Evolutionary conservation across 2,113 vertebrate genomes (phyloP), one percentile per base, ranked within the genome.

Genomic region (Alouatta palliata): DNA sequence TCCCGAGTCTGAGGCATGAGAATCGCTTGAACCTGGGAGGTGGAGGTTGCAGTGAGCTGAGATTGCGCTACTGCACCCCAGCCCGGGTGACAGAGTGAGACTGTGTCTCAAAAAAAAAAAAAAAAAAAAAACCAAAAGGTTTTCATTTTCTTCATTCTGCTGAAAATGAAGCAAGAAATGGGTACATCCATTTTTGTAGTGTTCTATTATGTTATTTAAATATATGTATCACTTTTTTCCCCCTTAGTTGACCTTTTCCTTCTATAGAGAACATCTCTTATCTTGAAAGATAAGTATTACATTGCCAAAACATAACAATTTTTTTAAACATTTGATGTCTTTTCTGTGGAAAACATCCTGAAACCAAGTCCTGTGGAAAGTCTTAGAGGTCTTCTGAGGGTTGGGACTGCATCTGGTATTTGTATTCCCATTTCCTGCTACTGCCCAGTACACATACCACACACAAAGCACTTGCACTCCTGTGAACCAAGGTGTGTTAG

Each of bases 281-380:
- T 80, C 73, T 93, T 90, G 19, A 79, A 79, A 89, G 76, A 87
- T 82, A 86, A 80, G 17, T 75, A 84, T 83, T 93, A 58, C 75
- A 30, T 88, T 90, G 11, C 43, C 66, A 70, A 30, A 75, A 35
- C 82, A 68, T 45, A 7, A 64, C 54, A 64, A 3, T 80, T 88
- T 75, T 52, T 56, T 94, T 30, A 64, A 70, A 91, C 19, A 58
- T 45, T 91, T 61, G 40, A 45, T 81, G 32, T 61, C 14, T 84
- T 88, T 61, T 54, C 54, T 95, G n/a, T 54, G 58, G 68, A 68
- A 94, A 61, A n/a, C 73, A 73, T 80, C 27, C 64, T 75, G 40
- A 84, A 84, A 56, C 30, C 20, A 71, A 79, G 70, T 81, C 52
- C 80, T 70, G 0, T 94, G 70, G 37, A 35, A 77, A 37, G 35